Conservation (phyloP, 2,888 invertebrate genomes). For the Drosophila silvestris region DNA sequence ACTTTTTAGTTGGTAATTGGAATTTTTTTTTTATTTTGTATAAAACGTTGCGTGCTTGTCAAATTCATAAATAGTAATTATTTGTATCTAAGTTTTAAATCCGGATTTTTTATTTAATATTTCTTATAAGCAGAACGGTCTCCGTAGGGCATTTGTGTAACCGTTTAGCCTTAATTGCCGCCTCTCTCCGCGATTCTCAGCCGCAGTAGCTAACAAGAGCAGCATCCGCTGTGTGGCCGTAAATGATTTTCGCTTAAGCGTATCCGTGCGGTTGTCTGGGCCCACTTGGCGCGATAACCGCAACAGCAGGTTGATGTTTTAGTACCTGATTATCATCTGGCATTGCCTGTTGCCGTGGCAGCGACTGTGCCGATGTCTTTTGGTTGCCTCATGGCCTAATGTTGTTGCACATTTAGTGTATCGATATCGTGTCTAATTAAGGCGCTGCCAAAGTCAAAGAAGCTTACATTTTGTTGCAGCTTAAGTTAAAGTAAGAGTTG, state of each 20-base stretch:
- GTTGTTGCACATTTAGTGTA: conserved; percentile 45
- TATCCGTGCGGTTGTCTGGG: conserved; percentile 43
- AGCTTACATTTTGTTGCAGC: not conserved
- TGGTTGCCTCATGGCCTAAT: conserved; percentile 16
- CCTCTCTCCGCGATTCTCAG: conserved; percentile 11
- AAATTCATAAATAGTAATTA: not conserved
- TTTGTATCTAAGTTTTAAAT: not conserved
- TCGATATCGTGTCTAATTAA: conserved; percentile 77
- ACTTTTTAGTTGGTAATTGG: not conserved
- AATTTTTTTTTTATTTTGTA: not conserved
- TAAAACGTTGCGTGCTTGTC: not conserved
- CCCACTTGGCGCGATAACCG: conserved; percentile 57
- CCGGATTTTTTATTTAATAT: not conserved
- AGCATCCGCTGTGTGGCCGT: conserved; percentile 23
- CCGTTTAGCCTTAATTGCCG: not conserved
- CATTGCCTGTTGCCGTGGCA: conserved; percentile 32
- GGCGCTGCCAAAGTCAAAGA: conserved; percentile 35
- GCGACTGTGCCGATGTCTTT: conserved; percentile 41
- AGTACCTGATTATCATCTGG: conserved; percentile 62
- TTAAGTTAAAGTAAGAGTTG: conserved; percentile 22
- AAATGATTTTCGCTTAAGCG: conserved; percentile 53
- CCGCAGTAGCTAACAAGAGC: not conserved
- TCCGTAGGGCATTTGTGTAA: not conserved
- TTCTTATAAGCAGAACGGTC: not conserved
- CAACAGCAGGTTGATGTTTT: conserved; percentile 67